A percentile compares a stretch with the other conserved stretches of the same genome.
Conservation (phyloP, 2,797 vertebrate genomes). For the Manis crassicaudata region DNA sequence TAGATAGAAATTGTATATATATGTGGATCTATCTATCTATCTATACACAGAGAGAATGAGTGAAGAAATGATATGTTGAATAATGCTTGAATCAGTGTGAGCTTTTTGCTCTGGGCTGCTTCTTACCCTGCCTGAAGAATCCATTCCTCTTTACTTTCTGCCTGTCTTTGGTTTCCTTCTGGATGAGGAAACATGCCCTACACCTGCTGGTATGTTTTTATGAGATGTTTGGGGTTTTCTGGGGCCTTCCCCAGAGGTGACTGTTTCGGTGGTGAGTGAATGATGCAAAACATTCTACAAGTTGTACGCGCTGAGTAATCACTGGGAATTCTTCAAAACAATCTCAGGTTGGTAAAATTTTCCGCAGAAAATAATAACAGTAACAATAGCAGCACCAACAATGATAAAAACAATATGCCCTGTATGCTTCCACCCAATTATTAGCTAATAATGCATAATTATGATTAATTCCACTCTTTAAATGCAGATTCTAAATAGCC, state of each 20-base stretch:
- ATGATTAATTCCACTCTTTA: slow-evolving; percentile 81
- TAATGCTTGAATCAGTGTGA: neutral
- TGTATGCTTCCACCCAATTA: slow-evolving; percentile 79
- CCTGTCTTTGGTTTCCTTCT: slow-evolving; percentile 47
- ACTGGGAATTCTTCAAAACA: slow-evolving; percentile 68
- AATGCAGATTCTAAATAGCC: slow-evolving; percentile 79
- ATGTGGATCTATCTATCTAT: neutral
- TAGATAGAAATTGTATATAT: neutral
- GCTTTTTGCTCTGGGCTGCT: neutral
- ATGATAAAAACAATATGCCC: slow-evolving; percentile 79
- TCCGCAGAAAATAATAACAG: slow-evolving; percentile 73
- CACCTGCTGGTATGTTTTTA: slow-evolving; percentile 34
- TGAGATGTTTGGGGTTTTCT: slow-evolving; percentile 51
- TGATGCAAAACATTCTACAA: slow-evolving; percentile 57
- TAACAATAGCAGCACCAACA: slow-evolving; percentile 68
- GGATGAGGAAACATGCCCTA: neutral
- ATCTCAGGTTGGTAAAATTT: slow-evolving; percentile 76
- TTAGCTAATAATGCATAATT: slow-evolving; percentile 83
- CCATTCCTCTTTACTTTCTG: slow-evolving; percentile 16
- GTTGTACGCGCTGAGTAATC: slow-evolving; percentile 57
- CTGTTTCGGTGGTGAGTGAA: slow-evolving; percentile 42
- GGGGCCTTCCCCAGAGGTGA: slow-evolving; percentile 46
- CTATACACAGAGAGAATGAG: neutral
- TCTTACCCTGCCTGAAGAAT: neutral
- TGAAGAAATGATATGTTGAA: neutral